Evolutionary conservation across 2,113 vertebrate genomes (phyloP).

Genomic region (Dolichotis patagonum): DNA sequence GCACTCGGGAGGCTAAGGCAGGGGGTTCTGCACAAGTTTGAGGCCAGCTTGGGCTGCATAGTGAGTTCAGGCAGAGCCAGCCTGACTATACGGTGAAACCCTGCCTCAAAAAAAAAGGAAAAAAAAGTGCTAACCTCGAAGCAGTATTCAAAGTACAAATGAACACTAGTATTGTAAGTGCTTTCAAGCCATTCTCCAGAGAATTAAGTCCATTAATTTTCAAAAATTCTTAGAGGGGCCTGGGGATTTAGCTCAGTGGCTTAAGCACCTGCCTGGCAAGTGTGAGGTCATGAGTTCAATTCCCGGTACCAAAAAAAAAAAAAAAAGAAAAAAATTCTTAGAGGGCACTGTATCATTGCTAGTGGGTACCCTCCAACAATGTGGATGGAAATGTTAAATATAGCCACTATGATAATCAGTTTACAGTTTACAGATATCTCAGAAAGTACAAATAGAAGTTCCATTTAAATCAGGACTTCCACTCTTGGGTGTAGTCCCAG

Average conservation of each 20-base stretch:
- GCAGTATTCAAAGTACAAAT: background rate
- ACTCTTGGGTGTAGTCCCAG: too few relatives aligned
- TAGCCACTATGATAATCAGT: background rate
- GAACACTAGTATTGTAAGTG: background rate
- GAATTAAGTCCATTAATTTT: background rate
- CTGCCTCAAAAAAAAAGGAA: background rate
- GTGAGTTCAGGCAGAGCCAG: too few relatives aligned
- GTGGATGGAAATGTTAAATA: background rate
- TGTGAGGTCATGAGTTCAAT: too few relatives aligned
- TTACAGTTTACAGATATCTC: background rate
- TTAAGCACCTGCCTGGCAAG: too few relatives aligned
- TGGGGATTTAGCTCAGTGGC: too few relatives aligned
- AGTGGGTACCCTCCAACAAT: background rate
- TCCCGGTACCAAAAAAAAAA: too few relatives aligned
- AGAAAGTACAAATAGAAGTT: background rate
- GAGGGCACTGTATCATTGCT: background rate
- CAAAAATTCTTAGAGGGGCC: background rate
- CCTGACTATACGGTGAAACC: too few relatives aligned
- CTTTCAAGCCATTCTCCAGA: background rate
- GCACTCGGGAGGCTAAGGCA: too few relatives aligned
- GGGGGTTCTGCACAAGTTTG: too few relatives aligned
- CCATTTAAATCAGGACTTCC: background rate
- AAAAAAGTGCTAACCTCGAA: too few relatives aligned
- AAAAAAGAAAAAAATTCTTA: too few relatives aligned
- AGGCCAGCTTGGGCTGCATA: too few relatives aligned